Base-by-base conservation (phyloP, 2,888 invertebrate species). In the Amblyteles armatorius region DNA sequence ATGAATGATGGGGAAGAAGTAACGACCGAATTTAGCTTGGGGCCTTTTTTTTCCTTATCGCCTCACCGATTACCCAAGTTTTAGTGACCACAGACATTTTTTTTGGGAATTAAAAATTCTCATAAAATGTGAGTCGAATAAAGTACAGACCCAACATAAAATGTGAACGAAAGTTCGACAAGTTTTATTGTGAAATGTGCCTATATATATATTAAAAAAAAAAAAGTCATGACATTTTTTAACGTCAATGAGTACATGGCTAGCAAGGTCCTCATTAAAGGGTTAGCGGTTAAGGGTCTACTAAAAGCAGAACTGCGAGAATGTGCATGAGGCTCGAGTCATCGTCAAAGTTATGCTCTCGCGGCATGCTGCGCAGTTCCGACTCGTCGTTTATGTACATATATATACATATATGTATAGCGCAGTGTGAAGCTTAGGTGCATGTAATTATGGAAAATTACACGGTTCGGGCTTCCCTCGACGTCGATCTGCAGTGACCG, bases 401-500 rank as follows among this genome's bases (percentile, higher is more conserved):
- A 44, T 16, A 16, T 16, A 44, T 16, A 44, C 3, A 16, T 44
- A 44, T 16, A 44, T 44, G 44, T 16, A 77, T 50, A 80, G 77
- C 63, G 52, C 40, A 65, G 52, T 52, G 55, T 29, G 65, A 65
- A 79, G 44, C 22, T 69, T 76, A 82, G 69, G 74, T 79, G 82
- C 76, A 85, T 82, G 72, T 76, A 79, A 85, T 85, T 85, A 85
- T 52, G 79, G 82, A 85, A 85, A 85, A 85, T 82, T 82, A 85
- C 85, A 79, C 50, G 73, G 79, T 82, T 85, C 85, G 82, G 68
- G 72, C 82, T 85, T 82, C 79, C 67, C 79, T 69, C 36, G 29
- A 36, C 16, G 69, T 29, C 55, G 40, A 76, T 72, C n/a, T 6
- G 57, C 67, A 40, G 76, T 67, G 50, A 26, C 60, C 33, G 65